These are phyloP conservation scores for Pristionchus maxplancki DNA, from an alignment of 2,888 invertebrate species.

Conservation along the genomic window DNA sequence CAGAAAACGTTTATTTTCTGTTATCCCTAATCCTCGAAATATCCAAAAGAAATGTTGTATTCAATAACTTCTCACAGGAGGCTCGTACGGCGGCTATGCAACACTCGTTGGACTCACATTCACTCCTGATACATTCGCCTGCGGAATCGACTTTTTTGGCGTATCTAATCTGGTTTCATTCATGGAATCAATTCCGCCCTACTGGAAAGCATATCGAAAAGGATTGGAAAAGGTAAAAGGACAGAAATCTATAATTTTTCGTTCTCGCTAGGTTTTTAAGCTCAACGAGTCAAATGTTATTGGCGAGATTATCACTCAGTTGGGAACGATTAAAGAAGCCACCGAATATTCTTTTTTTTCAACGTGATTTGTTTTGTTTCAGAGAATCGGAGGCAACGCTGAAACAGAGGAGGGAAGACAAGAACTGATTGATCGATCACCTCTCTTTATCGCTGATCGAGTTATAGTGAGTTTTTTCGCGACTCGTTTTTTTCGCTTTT, in stretches of 20 bases:
- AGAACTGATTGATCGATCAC: conserved; percentile 72
- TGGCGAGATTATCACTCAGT: not conserved
- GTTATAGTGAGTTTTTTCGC: conserved; percentile 55
- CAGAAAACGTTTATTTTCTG: no score
- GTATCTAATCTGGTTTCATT: conserved; percentile 74
- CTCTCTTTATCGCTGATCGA: conserved; percentile 72
- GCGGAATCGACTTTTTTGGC: conserved; percentile 76
- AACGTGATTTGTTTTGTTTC: not conserved
- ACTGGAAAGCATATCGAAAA: conserved; percentile 74
- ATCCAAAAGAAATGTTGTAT: no score
- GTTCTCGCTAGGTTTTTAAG: no score
- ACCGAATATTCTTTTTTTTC: no score
- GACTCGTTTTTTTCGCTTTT: no score
- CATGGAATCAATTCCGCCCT: conserved; percentile 75
- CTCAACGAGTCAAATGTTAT: no score
- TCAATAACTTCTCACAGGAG: no score
- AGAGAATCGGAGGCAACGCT: conserved; percentile 65
- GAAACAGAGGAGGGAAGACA: conserved; percentile 65
- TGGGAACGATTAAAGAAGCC: no score
- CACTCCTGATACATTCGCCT: conserved; percentile 74
- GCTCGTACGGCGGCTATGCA: conserved; percentile 75
- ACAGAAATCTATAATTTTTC: no score
- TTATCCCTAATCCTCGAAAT: not conserved
- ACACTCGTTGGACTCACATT: conserved; percentile 76
- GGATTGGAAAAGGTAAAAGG: conserved; percentile 71